A percentile compares a stretch with the other conserved stretches of the same genome.
phyloP scores from a whole-genome alignment of 2,888 invertebrate species.

The Bugulina stolonifera region DNA sequence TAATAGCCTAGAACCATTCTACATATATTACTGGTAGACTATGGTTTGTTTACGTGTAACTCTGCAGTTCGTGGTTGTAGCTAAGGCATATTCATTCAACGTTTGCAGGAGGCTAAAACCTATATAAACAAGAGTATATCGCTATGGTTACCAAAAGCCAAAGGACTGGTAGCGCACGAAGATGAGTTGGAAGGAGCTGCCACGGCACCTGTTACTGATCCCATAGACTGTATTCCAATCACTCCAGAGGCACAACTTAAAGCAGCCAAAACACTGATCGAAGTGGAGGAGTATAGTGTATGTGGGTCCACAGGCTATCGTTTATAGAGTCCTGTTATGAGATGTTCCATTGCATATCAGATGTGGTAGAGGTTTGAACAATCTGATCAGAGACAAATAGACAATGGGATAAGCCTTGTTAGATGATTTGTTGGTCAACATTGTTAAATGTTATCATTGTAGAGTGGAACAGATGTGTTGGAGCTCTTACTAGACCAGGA shows the following conservation, averaged over 20 bases:
- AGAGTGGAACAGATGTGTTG: slow-evolving; percentile 51
- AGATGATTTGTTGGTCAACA: too few relatives aligned
- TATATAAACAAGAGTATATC: slow-evolving; percentile 52
- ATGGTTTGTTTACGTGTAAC: too few relatives aligned
- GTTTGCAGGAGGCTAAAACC: not conserved
- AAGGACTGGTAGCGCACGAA: slow-evolving; percentile 25
- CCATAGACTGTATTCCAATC: slow-evolving; percentile 32
- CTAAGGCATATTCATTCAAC: not conserved
- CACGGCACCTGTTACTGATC: not conserved
- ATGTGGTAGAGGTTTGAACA: too few relatives aligned
- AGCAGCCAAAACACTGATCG: slow-evolving; percentile 51
- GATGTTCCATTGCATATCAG: too few relatives aligned
- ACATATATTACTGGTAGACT: too few relatives aligned
- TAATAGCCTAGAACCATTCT: too few relatives aligned
- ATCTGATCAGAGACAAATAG: too few relatives aligned
- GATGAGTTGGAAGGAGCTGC: not conserved
- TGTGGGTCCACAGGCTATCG: not conserved
- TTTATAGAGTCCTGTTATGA: too few relatives aligned
- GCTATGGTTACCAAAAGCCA: slow-evolving; percentile 50
- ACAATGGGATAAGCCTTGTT: too few relatives aligned
- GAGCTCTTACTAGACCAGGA: slow-evolving; percentile 54
- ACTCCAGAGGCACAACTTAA: slow-evolving; percentile 48
- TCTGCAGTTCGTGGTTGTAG: too few relatives aligned
- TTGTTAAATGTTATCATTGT: too few relatives aligned
- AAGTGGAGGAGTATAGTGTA: slow-evolving; percentile 52